phyloP scores from a whole-genome alignment of 2,113 vertebrate species.

The Chlorocebus sabaeus region DNA sequence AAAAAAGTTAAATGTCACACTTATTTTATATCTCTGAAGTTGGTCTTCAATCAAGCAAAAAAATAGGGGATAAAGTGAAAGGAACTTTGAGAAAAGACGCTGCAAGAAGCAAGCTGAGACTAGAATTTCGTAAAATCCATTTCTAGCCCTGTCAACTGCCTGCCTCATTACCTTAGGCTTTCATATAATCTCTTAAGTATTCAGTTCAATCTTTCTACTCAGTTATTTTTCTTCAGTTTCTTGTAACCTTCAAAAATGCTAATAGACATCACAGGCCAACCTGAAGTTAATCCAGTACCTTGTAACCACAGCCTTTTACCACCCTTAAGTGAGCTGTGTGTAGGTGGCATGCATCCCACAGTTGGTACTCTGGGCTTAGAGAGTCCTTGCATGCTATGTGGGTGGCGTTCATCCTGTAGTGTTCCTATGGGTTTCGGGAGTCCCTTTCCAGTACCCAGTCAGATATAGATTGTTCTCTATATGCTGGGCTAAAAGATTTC shows the following conservation, averaged over 20 bases:
- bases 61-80: not conserved
- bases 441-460: not conserved
- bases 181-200: not conserved
- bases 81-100: slow-evolving; percentile 21
- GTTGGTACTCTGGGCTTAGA: not conserved
- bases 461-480: not conserved
- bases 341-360: not conserved
- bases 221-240: not conserved
- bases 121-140: slow-evolving; percentile 18
- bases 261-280: not conserved
- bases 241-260: not conserved
- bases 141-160: not conserved
- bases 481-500: not conserved
- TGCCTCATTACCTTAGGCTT: not conserved
- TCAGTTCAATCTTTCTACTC: not conserved
- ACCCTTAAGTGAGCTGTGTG: not conserved
- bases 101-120: not conserved
- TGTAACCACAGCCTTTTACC: not conserved
- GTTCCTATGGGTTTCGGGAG: not conserved
- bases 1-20: not conserved
- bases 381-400: not conserved
- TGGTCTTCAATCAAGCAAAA: slow-evolving; percentile 39
- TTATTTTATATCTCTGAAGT: not conserved
- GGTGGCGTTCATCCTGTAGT: not conserved
- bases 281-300: not conserved